Conservation (phyloP, 2,888 invertebrate species). For the Leucania comma region DNA sequence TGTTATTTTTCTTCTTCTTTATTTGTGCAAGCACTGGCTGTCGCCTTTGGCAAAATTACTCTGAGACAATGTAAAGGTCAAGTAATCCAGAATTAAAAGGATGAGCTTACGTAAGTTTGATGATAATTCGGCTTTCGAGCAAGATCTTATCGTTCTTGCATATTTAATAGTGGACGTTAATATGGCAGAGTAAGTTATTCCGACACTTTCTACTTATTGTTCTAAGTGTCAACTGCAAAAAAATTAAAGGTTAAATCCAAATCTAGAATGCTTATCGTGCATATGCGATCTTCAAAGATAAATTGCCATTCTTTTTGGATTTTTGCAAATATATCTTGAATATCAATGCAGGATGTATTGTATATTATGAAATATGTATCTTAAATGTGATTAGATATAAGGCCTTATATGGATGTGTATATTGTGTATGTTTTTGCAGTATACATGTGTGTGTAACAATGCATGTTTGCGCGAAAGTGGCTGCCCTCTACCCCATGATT, state of each 20-base stretch:
- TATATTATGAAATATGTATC: conserved; percentile 17
- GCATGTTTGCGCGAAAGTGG: conserved; percentile 66
- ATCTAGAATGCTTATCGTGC: conserved; percentile 24
- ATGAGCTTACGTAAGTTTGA: conserved; percentile 43
- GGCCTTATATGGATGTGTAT: conserved; percentile 17
- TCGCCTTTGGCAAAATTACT: conserved; percentile 44
- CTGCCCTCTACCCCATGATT: conserved; percentile 70
- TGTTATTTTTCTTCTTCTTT: conserved; percentile 42
- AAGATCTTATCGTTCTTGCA: conserved; percentile 43
- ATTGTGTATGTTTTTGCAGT: conserved; percentile 24
- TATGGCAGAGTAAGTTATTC: conserved; percentile 31
- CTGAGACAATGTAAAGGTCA: conserved; percentile 56
- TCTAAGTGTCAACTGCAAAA: conserved; percentile 6
- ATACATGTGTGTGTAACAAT: conserved; percentile 58
- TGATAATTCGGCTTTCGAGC: conserved; percentile 36
- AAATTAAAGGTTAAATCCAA: conserved; percentile 22
- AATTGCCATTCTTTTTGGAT: conserved; percentile 1
- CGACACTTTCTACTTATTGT: conserved; percentile 27
- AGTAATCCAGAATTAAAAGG: conserved; percentile 31
- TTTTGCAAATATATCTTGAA: conserved; percentile 1
- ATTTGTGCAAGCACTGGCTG: conserved; percentile 19
- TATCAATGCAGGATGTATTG: conserved; percentile 10
- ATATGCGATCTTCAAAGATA: conserved; percentile 24
- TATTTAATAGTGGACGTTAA: conserved; percentile 40
- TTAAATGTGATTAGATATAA: conserved; percentile 37